Evolutionary conservation across 2,113 vertebrate genomes (phyloP), one percentile per base, ranked within the genome.

Genomic region (Hiodon alosoides): DNA sequence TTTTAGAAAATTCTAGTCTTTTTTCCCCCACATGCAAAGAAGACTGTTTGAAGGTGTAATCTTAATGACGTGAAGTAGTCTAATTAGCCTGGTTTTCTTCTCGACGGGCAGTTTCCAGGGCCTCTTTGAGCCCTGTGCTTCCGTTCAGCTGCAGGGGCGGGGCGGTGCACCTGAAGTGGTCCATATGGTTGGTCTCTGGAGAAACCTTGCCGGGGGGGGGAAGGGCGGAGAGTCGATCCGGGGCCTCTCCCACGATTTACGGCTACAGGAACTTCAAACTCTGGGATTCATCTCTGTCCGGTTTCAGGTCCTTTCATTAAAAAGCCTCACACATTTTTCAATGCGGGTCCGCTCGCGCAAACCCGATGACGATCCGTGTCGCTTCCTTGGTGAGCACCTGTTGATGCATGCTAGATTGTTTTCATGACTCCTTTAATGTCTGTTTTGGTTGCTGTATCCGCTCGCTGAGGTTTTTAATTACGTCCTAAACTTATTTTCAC

Each of bases 401-500:
- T 7, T 14, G 17, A 16, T 16, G 61, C 10, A 67, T 14, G 51
- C n/a, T 5, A 1, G n/a, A 51, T 71, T 71, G 65, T 80, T 84
- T 82, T 76, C 73, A 75, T 46, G 13, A 71, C 78, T 67, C 46
- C 76, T 62, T 83, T 77, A 64, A 71, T 47, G 69, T 82, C 79
- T 51, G 70, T 80, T 89, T 85, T 76, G 82, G 76, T 50, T 85
- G 73, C 65, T 79, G 77, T 85, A 87, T 90, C 86, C 88, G 86
- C 88, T 87, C 90, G 86, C 86, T 88, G 80, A 76, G 70, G 62
- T 17, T 71, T 81, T 69, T 72, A 85, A 78, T 88, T 85, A 85
- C 79, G 85, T 86, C 86, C 82, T 73, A 67, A 83, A 84, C 16
- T 69, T 58, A 53, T 78, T 82, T 78, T 83, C 79, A n/a, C n/a